Conservation (phyloP, 1,140 invertebrate genomes). For the Zaprionus lachaisei region DNA sequence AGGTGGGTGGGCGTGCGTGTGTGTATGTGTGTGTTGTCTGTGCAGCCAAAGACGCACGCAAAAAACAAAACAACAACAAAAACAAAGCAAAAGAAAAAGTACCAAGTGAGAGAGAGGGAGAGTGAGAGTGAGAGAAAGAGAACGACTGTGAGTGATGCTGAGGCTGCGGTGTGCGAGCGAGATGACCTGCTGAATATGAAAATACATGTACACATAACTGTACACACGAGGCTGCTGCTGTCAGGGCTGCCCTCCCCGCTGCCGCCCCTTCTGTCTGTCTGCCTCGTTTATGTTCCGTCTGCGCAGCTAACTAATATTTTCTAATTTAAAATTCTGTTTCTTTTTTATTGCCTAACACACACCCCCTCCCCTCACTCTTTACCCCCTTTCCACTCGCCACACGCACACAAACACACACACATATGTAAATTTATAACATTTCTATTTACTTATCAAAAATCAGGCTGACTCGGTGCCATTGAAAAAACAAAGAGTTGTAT, state of each 20-base stretch:
- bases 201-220: slow-evolving; percentile 73
- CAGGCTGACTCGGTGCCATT: slow-evolving; percentile 54
- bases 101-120: background rate
- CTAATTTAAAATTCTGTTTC: slow-evolving; percentile 83
- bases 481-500: slow-evolving; percentile 70
- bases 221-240: slow-evolving; percentile 31
- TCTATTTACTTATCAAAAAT: slow-evolving; percentile 83
- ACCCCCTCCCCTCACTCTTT: slow-evolving; percentile 9
- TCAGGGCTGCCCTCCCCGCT: background rate
- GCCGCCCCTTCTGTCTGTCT: slow-evolving; percentile 5
- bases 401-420: slow-evolving; percentile 1
- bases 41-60: slow-evolving; percentile 48
- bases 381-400: background rate
- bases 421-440: slow-evolving; percentile 78
- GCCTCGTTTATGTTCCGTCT: slow-evolving; percentile 12
- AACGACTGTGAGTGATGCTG: slow-evolving; percentile 7
- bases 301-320: slow-evolving; percentile 76
- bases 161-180: slow-evolving; percentile 19
- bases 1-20: background rate
- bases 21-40: slow-evolving; percentile 46
- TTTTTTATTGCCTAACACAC: slow-evolving; percentile 68
- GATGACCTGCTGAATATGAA: slow-evolving; percentile 46
- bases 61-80: slow-evolving; percentile 34
- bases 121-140: background rate
- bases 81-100: slow-evolving; percentile 44